A percentile compares a stretch with the other conserved stretches of the same genome.
Evolutionary conservation across 2,888 invertebrate species (phyloP).

Genomic region (Minunthozetes semirufus): DNA sequence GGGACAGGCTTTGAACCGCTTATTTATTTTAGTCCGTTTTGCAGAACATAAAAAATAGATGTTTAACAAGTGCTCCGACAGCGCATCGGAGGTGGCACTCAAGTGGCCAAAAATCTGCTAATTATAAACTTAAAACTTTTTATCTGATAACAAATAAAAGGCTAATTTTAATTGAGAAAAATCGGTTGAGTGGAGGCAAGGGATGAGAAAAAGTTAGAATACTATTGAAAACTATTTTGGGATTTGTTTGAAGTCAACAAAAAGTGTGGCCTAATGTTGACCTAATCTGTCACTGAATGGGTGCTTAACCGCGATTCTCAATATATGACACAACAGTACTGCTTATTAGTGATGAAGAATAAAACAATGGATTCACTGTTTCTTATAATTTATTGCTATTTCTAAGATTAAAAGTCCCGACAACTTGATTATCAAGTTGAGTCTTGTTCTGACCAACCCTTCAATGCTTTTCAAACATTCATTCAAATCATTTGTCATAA

Average conservation of each 20-base stretch:
- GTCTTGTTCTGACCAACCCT: not conserved
- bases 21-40: too few relatives aligned
- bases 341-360: not conserved
- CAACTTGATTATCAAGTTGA: not conserved
- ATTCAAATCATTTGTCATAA: not conserved
- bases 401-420: not conserved
- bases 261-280: not conserved
- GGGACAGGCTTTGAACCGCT: too few relatives aligned
- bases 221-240: not conserved
- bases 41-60: too few relatives aligned
- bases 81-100: too few relatives aligned
- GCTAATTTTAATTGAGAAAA: too few relatives aligned
- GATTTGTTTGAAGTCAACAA: not conserved
- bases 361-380: not conserved
- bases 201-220: not conserved
- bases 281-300: not conserved
- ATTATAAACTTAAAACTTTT: too few relatives aligned
- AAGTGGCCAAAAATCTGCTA: too few relatives aligned
- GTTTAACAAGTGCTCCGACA: too few relatives aligned
- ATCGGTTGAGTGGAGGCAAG: too few relatives aligned
- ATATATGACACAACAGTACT: not conserved
- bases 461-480: not conserved
- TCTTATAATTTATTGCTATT: constrained; percentile 1
- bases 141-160: too few relatives aligned
- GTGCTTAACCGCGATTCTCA: not conserved